phyloP scores from a whole-genome alignment of 2,888 invertebrate species.

The Linnaemya vulpina region DNA sequence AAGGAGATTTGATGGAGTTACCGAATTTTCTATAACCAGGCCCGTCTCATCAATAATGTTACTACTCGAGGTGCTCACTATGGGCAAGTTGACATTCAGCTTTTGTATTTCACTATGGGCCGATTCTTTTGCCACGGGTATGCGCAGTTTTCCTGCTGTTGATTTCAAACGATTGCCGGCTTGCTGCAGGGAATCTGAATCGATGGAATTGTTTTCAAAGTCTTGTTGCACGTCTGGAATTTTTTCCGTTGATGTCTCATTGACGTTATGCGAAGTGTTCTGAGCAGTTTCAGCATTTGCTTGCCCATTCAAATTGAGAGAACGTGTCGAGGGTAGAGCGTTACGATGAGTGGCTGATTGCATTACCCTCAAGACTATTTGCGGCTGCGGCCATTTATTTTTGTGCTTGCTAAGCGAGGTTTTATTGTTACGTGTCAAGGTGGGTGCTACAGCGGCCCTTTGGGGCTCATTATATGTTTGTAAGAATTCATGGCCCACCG shows the following conservation, averaged over 20 bases:
- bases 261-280: constrained; percentile 64
- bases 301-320: constrained; percentile 72
- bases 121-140: constrained; percentile 48
- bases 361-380: constrained; percentile 76
- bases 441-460: constrained; percentile 75
- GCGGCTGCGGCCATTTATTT: constrained; percentile 79
- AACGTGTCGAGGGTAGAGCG: constrained; percentile 49
- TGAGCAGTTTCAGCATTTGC: constrained; percentile 55
- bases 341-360: constrained; percentile 68
- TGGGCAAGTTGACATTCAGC: constrained; percentile 74
- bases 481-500: constrained; percentile 73
- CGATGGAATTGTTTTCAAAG: constrained; percentile 82
- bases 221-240: constrained; percentile 79
- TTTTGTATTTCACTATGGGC: constrained; percentile 63
- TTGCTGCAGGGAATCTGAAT: constrained; percentile 78
- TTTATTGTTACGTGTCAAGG: constrained; percentile 75
- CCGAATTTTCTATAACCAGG: constrained; percentile 73
- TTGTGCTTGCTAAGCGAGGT: constrained; percentile 79
- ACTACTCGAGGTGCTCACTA: constrained; percentile 76
- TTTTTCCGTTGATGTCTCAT: constrained; percentile 79
- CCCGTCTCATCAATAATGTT: constrained; percentile 70
- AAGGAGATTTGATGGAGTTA: constrained; percentile 72
- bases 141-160: constrained; percentile 51
- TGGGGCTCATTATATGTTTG: constrained; percentile 68
- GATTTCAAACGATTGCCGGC: constrained; percentile 65